These are phyloP conservation scores for Mormyrus lacerda DNA, from an alignment of 2,113 vertebrate genomes.

Conservation along the genomic window DNA sequence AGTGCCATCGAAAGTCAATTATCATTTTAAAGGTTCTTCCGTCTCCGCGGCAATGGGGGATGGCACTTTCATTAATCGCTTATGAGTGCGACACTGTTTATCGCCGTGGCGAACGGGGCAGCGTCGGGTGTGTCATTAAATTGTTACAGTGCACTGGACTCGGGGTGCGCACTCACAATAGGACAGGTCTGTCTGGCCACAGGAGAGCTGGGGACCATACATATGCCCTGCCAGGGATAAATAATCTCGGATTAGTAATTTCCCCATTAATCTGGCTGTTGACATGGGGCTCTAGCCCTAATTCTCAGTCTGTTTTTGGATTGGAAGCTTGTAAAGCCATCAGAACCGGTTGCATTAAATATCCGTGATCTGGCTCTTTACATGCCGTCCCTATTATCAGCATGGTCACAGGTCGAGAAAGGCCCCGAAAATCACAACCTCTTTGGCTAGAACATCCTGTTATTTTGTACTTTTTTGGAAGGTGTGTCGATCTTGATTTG, in stretches of 20 bases:
- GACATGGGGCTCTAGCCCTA: not conserved
- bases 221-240: not conserved
- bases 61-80: not conserved
- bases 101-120: not conserved
- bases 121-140: not conserved
- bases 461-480: not conserved
- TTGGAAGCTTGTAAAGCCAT: not conserved
- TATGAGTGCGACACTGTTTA: not conserved
- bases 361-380: not conserved
- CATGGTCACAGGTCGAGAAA: not conserved
- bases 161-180: not conserved
- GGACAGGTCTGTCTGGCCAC: not conserved
- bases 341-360: not conserved
- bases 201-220: not conserved
- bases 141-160: slow-evolving; percentile 5
- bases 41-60: slow-evolving; percentile 27
- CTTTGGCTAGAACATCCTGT: not conserved
- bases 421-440: not conserved
- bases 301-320: not conserved
- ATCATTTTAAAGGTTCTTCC: slow-evolving; percentile 54
- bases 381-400: not conserved
- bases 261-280: not conserved
- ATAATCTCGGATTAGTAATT: not conserved
- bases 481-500: not conserved
- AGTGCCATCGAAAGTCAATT: slow-evolving; percentile 57